Conservation (phyloP, 2,888 invertebrate genomes). For the Atherix ibis region DNA sequence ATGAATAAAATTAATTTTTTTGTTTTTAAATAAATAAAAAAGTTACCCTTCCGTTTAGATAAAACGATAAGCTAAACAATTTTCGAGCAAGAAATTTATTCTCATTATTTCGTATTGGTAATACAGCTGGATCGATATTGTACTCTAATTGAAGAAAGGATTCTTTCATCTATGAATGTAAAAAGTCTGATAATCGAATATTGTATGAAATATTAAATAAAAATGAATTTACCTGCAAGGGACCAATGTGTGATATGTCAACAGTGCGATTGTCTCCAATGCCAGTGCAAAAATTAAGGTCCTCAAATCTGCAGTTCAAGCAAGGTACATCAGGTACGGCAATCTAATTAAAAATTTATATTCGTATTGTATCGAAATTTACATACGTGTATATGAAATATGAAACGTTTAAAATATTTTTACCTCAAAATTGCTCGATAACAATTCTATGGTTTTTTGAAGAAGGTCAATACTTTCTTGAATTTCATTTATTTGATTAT, state of each 20-base stretch:
- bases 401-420: too few relatives aligned
- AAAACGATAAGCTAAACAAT: conserved; percentile 51
- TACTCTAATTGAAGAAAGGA: conserved; percentile 47
- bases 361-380: conserved; percentile 1
- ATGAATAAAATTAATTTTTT: too few relatives aligned
- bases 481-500: conserved; percentile 35
- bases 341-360: conserved; percentile 15
- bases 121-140: conserved; percentile 74
- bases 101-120: conserved; percentile 67
- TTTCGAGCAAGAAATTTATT: conserved; percentile 58
- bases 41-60: conserved; percentile 55
- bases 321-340: conserved; percentile 18
- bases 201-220: too few relatives aligned
- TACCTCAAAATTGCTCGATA: conserved; percentile 59
- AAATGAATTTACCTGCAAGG: conserved; percentile 24
- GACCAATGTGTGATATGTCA: conserved; percentile 23
- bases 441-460: conserved; percentile 47
- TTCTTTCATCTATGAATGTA: conserved; percentile 39
- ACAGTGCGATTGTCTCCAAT: conserved; percentile 21
- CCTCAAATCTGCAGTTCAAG: conserved; percentile 13
- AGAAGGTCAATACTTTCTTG: conserved; percentile 56
- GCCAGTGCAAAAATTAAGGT: conserved; percentile 19
- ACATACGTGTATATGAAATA: too few relatives aligned
- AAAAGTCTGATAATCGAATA: too few relatives aligned
- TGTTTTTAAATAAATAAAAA: conserved; percentile 1